Base-by-base conservation (phyloP, 1,140 invertebrate genomes). In the Apis florea region DNA sequence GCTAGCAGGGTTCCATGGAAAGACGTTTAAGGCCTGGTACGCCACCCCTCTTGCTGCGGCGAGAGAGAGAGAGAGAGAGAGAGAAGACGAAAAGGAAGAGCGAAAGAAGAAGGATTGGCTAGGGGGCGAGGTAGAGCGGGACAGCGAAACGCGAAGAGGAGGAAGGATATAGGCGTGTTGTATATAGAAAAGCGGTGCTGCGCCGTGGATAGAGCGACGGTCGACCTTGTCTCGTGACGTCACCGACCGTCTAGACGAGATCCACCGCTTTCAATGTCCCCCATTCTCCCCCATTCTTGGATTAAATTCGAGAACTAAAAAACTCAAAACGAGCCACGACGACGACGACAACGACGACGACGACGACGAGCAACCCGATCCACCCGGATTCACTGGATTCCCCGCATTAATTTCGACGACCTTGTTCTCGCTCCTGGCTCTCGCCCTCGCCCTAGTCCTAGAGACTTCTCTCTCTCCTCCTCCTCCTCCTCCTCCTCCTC, bases 191-290 rank as follows among this genome's bases (percentile, higher is more conserved):
- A 82, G 56, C 73, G 53, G 56, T 24, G 56, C 66, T 77, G 69
- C 58, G 53, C 56, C 77, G 68, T 82, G 84, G 85, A 88, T 82
- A 85, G 83, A 88, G 84, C 88, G 75, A 83, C 82, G 69, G 79
- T 87, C 89, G 89, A 91, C 90, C 90, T 91, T 91, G 90, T 87
- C 89, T 88, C 83, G 79, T 90, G 87, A 90, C 89, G 87, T 90
- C 88, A 90, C 79, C 71, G 56, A 81, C 85, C 80, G 90, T 91
- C 90, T 91, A 91, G 90, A 91, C 90, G 85, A 82, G 85, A 83
- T 83, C 88, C 64, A 87, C 83, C 74, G 88, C 87, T 86, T 89
- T 90, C 80, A 84, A 88, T 86, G 85, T 86, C 77, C 83, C 85
- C 86, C 82, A 82, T 81, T 84, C 79, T 89, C 85, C 82, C 84